Evolutionary conservation across 2,888 invertebrate genomes (phyloP).

Genomic region (Drosophila trichaetosa): DNA sequence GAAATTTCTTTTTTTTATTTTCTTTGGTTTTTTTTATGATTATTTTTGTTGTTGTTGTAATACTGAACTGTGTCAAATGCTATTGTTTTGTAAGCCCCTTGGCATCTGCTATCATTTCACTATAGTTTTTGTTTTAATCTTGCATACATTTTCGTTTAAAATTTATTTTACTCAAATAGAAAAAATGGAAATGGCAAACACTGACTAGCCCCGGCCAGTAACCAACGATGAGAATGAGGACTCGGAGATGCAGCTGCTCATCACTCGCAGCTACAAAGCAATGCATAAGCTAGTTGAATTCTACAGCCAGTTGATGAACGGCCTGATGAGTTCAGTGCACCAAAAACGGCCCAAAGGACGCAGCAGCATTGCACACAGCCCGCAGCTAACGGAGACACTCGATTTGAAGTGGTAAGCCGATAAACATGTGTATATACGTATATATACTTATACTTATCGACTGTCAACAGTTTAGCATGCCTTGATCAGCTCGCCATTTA

Average conservation of each 20-base stretch:
- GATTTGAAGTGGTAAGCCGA: conserved; percentile 35
- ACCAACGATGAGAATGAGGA: conserved; percentile 5
- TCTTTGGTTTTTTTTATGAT: not conserved
- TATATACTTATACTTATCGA: not conserved
- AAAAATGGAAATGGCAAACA: conserved; percentile 24
- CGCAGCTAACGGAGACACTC: conserved; percentile 42
- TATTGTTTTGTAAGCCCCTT: not conserved
- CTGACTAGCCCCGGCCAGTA: conserved; percentile 27
- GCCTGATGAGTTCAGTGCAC: conserved; percentile 7
- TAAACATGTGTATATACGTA: not conserved
- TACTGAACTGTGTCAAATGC: conserved; percentile 22
- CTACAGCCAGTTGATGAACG: conserved; percentile 35
- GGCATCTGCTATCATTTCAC: conserved; percentile 18
- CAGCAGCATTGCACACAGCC: conserved; percentile 29
- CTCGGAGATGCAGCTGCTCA: conserved; percentile 31
- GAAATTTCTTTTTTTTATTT: not conserved
- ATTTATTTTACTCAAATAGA: conserved; percentile 12
- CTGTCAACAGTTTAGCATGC: conserved; percentile 24
- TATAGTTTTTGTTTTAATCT: conserved; percentile 21
- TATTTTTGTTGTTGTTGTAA: not conserved
- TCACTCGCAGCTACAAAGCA: conserved; percentile 38
- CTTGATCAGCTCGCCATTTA: conserved; percentile 8
- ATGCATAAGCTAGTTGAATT: conserved; percentile 35
- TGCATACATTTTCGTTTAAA: conserved; percentile 28
- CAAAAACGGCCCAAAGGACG: conserved; percentile 14